phyloP scores from a whole-genome alignment of 2,797 vertebrate genomes.

The Hydrolagus colliei region DNA sequence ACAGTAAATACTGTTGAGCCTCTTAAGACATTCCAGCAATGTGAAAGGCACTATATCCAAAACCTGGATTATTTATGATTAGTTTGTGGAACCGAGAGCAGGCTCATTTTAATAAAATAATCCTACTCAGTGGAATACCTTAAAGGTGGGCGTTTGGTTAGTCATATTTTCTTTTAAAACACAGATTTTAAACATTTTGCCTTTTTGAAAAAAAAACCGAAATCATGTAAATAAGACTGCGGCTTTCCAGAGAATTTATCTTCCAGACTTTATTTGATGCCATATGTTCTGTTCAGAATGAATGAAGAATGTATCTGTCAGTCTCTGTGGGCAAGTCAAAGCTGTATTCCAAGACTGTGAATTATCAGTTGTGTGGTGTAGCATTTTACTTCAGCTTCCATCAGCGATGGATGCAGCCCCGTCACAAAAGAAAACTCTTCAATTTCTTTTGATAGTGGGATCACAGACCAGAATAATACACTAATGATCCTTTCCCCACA shows the following conservation, averaged over 20 bases:
- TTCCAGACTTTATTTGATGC: conserved; percentile 57
- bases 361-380: conserved; percentile 45
- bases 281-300: conserved; percentile 54
- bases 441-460: background rate
- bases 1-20: too few relatives aligned
- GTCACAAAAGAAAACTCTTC: background rate
- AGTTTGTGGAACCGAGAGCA: too few relatives aligned
- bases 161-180: too few relatives aligned
- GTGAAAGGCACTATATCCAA: too few relatives aligned
- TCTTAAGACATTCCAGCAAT: too few relatives aligned
- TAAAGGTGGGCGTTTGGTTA: too few relatives aligned
- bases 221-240: background rate
- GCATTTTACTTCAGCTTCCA: conserved; percentile 51
- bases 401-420: background rate
- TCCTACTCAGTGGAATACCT: too few relatives aligned
- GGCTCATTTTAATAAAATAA: too few relatives aligned
- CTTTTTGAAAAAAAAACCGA: background rate
- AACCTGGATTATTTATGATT: too few relatives aligned
- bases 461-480: background rate
- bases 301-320: conserved; percentile 57
- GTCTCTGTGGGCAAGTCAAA: conserved; percentile 48
- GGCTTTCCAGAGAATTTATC: conserved; percentile 49
- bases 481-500: conserved; percentile 13
- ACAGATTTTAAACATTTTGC: background rate
- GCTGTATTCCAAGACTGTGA: conserved; percentile 47